Evolutionary conservation across 2,113 vertebrate species (phyloP), one percentile per base, ranked within the genome.

Genomic region (Hippocampus barbouri): DNA sequence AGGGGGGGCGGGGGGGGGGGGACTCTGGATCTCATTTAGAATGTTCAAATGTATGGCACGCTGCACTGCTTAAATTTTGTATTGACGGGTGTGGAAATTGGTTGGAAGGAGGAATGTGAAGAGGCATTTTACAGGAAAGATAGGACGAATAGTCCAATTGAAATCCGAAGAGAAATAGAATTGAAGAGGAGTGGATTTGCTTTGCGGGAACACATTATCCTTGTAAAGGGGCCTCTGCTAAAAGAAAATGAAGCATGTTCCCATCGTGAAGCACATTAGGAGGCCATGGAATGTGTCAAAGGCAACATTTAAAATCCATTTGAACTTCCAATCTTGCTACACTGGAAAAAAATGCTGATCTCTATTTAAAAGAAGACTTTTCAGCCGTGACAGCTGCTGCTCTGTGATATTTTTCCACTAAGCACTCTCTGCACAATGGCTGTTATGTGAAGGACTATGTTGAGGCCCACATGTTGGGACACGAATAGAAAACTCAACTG

Each of bases 401-500:
- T 63, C 15, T 51, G 5, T 71, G 71, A 76, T 57, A 20, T 62
- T 47, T 71, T 49, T 75, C 61, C 56, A 30, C 16, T 69, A 59
- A 61, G 64, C 51, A 11, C 69, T 65, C 72, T 72, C 41, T 61
- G 57, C 38, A 71, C 62, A 66, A 8, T 66, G 68, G 43, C 63
- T 75, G 51, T 76, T 76, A 72, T 15, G 77, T 54, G 71, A 53
- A 20, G 6, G 49, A 56, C 49, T 72, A 63, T 79, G 74, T 38
- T 45, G 63, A 83, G 64, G 72, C 77, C 75, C 73, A 76, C 84
- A 73, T 77, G 79, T 73, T 74, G 77, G 62, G 75, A 79, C 21
- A 57, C 66, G 70, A 80, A 81, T 66, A 82, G 79, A 80, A 81
- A 84, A 75, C 71, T 68, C 69, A 38, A 40, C 66, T 77, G 77